These are phyloP conservation scores for Dryobotodes eremita DNA, from an alignment of 2,888 invertebrate genomes.

Conservation along the genomic window DNA sequence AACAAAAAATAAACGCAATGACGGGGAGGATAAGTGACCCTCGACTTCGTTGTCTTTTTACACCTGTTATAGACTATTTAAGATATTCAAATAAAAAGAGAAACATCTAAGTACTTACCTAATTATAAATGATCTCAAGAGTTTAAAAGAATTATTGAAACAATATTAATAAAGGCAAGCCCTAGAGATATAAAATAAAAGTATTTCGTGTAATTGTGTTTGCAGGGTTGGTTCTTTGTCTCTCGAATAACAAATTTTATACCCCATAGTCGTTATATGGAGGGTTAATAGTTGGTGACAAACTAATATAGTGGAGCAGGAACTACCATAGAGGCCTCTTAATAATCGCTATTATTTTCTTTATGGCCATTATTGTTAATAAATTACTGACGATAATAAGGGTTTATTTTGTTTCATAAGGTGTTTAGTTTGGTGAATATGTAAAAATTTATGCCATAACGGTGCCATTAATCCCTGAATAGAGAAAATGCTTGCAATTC, in stretches of 20 bases:
- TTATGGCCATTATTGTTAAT: constrained; percentile 32
- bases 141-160: constrained; percentile 36
- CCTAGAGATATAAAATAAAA: constrained; percentile 35
- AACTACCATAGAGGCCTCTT: neutral
- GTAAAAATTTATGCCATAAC: neutral
- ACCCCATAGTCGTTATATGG: constrained; percentile 19
- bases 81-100: neutral
- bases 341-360: constrained; percentile 23
- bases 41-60: too few relatives aligned
- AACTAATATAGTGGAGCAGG: constrained; percentile 16
- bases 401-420: neutral
- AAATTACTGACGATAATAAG: constrained; percentile 6
- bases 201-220: neutral
- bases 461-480: neutral
- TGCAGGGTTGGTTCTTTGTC: neutral
- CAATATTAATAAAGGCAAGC: constrained; percentile 8
- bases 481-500: neutral
- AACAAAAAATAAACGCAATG: too few relatives aligned
- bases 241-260: constrained; percentile 42
- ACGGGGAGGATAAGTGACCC: too few relatives aligned
- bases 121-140: neutral
- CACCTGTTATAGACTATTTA: neutral
- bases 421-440: neutral
- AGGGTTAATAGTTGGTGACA: constrained; percentile 22
- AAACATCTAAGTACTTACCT: neutral